Evolutionary conservation across 2,888 invertebrate species (phyloP).

Genomic region (Drosophila monieri): DNA sequence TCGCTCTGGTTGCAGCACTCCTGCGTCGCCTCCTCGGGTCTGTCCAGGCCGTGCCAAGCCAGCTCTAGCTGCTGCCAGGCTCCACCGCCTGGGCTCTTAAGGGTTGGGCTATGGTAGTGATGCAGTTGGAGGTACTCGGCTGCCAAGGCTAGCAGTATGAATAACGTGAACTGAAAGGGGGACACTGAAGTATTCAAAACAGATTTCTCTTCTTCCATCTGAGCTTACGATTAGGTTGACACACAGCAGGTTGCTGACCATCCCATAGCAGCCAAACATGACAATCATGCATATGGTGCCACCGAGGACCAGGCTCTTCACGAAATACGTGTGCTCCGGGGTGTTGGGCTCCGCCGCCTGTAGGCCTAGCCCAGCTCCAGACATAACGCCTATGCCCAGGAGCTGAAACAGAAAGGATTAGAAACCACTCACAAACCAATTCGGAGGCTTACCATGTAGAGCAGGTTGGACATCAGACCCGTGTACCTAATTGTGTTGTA

Average conservation of each 20-base stretch:
- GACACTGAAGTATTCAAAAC: neutral
- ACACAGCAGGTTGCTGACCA: constrained; percentile 71
- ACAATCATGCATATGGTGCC: constrained; percentile 75
- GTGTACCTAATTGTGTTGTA: constrained; percentile 75
- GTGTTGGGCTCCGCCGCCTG: constrained; percentile 72
- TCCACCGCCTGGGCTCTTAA: constrained; percentile 48
- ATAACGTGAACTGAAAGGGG: constrained; percentile 67
- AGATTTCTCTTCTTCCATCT: rapidly evolving
- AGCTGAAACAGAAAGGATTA: constrained; percentile 48
- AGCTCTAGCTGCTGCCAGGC: constrained; percentile 69
- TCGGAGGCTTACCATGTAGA: constrained; percentile 70
- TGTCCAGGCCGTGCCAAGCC: constrained; percentile 69
- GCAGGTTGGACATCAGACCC: constrained; percentile 70
- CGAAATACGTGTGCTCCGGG: constrained; percentile 77
- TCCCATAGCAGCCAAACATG: constrained; percentile 78
- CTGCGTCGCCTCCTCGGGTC: constrained; percentile 59
- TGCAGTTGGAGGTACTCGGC: constrained; percentile 77
- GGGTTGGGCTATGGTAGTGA: constrained; percentile 69
- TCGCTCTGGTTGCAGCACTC: constrained; percentile 73
- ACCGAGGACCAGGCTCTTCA: constrained; percentile 75
- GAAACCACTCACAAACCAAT: neutral
- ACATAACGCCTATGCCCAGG: constrained; percentile 70
- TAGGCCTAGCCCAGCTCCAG: constrained; percentile 67
- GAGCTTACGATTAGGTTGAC: constrained; percentile 72
- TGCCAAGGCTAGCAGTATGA: constrained; percentile 70